A percentile compares a stretch with the other conserved stretches of the same genome.
phyloP scores from a whole-genome alignment of 2,797 vertebrate species.

The Epinephelus malabaricus region DNA sequence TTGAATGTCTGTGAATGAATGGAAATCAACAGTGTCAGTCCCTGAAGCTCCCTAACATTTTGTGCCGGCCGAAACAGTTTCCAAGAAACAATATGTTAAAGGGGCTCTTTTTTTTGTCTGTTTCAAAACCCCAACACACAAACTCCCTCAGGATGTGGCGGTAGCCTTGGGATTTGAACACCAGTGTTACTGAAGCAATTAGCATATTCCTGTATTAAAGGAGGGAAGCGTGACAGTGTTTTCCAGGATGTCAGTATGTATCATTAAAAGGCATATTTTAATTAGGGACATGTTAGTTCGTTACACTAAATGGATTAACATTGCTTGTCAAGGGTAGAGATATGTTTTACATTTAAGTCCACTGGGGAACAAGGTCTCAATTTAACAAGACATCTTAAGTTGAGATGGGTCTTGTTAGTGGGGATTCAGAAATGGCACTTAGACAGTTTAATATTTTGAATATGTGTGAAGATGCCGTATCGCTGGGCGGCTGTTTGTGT shows the following conservation, averaged over 20 bases:
- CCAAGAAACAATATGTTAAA: slow-evolving; percentile 61
- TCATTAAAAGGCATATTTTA: slow-evolving; percentile 91
- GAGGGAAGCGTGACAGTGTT: slow-evolving; percentile 87
- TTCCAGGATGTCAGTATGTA: slow-evolving; percentile 86
- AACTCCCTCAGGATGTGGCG: slow-evolving; percentile 83
- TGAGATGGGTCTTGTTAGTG: slow-evolving; percentile 79
- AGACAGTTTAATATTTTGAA: slow-evolving; percentile 77
- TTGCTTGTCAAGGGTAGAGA: slow-evolving; percentile 87
- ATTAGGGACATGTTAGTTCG: slow-evolving; percentile 90
- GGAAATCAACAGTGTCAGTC: slow-evolving; percentile 92
- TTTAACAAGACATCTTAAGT: slow-evolving; percentile 85
- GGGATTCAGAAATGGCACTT: slow-evolving; percentile 70
- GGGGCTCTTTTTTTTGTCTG: slow-evolving; percentile 33
- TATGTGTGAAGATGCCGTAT: slow-evolving; percentile 49
- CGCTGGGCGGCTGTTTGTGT: slow-evolving; percentile 57
- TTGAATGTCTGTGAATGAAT: slow-evolving; percentile 94
- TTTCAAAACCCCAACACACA: slow-evolving; percentile 70
- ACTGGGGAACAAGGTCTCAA: slow-evolving; percentile 85
- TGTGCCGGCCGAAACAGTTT: slow-evolving; percentile 89
- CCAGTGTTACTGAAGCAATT: slow-evolving; percentile 90
- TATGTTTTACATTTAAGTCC: slow-evolving; percentile 87
- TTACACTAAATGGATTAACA: slow-evolving; percentile 90
- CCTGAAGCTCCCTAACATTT: slow-evolving; percentile 38
- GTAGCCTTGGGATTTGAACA: slow-evolving; percentile 85
- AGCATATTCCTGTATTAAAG: slow-evolving; percentile 89